phyloP scores from a whole-genome alignment of 2,113 vertebrate species.

The Melanocharis versteri region DNA sequence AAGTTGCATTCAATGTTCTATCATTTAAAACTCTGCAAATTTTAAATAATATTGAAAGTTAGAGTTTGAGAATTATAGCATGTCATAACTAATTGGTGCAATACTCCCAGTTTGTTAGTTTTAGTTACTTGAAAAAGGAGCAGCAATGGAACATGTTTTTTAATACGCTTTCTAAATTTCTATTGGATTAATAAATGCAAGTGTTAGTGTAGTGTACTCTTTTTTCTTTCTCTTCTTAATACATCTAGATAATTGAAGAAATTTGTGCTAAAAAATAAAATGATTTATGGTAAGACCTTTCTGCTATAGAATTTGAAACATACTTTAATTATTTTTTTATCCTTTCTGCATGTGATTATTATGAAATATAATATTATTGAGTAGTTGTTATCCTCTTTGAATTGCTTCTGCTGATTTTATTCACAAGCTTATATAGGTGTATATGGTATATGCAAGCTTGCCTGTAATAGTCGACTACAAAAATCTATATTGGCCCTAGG shows the following conservation, averaged over 20 bases:
- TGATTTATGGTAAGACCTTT: not conserved
- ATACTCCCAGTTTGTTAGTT: not conserved
- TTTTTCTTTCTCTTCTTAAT: not conserved
- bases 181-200: not conserved
- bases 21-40: not conserved
- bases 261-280: not conserved
- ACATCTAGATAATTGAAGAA: not conserved
- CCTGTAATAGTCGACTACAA: not conserved
- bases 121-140: not conserved
- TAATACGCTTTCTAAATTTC: not conserved
- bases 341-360: not conserved
- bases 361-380: not conserved
- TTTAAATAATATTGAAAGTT: not conserved
- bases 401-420: not conserved
- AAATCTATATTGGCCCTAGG: not conserved
- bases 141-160: not conserved
- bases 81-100: not conserved
- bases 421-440: not conserved
- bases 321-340: not conserved
- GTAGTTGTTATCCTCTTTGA: not conserved
- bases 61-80: not conserved
- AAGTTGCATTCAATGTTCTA: not conserved
- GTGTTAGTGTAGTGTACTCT: not conserved
- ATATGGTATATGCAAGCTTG: not conserved
- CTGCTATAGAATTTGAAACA: not conserved